Evolutionary conservation across 2,888 invertebrate genomes (phyloP).

Genomic region (Sisyra nigra): DNA sequence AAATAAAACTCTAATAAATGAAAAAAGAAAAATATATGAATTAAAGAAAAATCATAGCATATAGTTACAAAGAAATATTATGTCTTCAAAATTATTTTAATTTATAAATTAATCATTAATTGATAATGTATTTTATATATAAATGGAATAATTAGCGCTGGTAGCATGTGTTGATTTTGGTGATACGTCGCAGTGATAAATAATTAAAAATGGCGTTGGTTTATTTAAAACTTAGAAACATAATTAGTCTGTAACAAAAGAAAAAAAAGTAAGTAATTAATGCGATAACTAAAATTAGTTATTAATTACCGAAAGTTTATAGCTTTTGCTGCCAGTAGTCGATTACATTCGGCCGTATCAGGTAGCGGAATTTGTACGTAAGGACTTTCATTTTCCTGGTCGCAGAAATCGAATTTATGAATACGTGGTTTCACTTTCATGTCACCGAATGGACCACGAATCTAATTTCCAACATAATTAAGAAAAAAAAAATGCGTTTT

Average conservation of each 20-base stretch:
- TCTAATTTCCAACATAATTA: too few relatives aligned
- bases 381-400: slow-evolving; percentile 60
- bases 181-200: too few relatives aligned
- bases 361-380: slow-evolving; percentile 61
- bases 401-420: slow-evolving; percentile 69
- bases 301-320: slow-evolving; percentile 74
- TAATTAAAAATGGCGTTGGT: slow-evolving; percentile 5
- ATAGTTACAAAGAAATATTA: too few relatives aligned
- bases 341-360: slow-evolving; percentile 75
- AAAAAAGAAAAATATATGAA: too few relatives aligned
- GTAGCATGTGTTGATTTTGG: too few relatives aligned
- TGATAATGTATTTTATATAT: neutral
- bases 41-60: too few relatives aligned
- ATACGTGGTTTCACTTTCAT: slow-evolving; percentile 68
- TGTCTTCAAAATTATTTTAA: too few relatives aligned
- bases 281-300: too few relatives aligned
- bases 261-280: slow-evolving; percentile 11
- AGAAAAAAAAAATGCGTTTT: too few relatives aligned
- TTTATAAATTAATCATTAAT: neutral
- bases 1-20: too few relatives aligned
- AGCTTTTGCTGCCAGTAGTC: slow-evolving; percentile 75
- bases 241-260: slow-evolving; percentile 52
- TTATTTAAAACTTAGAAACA: slow-evolving; percentile 68
- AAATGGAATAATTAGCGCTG: neutral
- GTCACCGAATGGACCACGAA: slow-evolving; percentile 81